Evolutionary conservation across 2,888 invertebrate genomes (phyloP), one percentile per base, ranked within the genome.

Genomic region (Deroplatys truncata): DNA sequence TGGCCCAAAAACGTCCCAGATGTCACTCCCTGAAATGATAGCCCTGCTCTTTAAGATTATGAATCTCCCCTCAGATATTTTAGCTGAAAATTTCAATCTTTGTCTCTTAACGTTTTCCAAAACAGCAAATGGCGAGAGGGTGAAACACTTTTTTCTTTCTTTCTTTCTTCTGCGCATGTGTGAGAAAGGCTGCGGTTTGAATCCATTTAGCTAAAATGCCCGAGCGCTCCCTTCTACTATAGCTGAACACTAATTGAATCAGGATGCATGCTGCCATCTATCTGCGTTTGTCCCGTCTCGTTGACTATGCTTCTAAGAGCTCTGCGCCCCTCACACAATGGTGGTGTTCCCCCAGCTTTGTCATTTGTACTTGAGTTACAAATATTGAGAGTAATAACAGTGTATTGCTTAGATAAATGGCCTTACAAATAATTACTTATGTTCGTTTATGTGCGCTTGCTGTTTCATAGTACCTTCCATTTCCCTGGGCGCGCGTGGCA

Each of bases 121-220:
- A 72, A 72, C 56, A 72, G 20, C 56, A 72, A 72, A 25, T 72
- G 56, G 56, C 2, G 56, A 72, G 56, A 72, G 56, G 56, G 56
- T 72, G 25, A 25, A 43, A 43, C 35, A 5, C 5, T 35, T 35
- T 7, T 25, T 72, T 85, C 8, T 85, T 85, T 85, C 9, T 85
- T 85, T n/a, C 43, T 86, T 28, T 29, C 72, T 56, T 29, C 25
- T 86, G 86, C 86, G 86, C 82, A 49, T 72, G 29, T 72, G 25
- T 28, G 29, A 15, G 28, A 56, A 72, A 28, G 56, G 15, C 72
- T 86, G 86, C 86, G 86, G 86, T 86, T 86, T 86, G 82, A 82
- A 86, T 86, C 86, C 86, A 86, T 86, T 86, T 72, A 82, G 86
- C 86, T 86, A 86, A 86, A 86, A 86, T 31, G 86, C 85, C 29